phyloP scores from a whole-genome alignment of 2,113 vertebrate species.

The Pongo pygmaeus region DNA sequence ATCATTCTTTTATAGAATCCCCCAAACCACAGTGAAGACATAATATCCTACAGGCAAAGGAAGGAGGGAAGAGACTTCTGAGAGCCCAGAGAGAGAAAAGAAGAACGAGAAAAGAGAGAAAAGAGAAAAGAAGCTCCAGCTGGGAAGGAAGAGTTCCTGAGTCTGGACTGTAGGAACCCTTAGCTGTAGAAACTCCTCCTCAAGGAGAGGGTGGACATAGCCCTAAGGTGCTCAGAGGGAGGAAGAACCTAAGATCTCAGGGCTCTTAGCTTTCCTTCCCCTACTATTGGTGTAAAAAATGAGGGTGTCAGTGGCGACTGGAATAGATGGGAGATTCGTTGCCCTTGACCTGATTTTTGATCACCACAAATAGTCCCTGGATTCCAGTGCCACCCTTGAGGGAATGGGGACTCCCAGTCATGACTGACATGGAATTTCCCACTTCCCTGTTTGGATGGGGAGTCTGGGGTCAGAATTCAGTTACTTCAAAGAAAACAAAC shows the following conservation, averaged over 20 bases:
- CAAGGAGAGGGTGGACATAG: not conserved
- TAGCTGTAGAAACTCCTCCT: not conserved
- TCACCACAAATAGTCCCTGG: not conserved
- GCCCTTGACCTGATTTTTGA: not conserved
- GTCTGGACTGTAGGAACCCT: not conserved
- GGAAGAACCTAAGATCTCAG: not conserved
- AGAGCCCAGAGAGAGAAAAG: not conserved
- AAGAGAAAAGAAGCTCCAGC: not conserved
- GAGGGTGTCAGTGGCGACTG: not conserved
- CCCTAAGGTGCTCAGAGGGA: not conserved
- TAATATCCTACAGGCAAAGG: not conserved
- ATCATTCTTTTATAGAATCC: not conserved
- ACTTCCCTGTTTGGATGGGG: not conserved
- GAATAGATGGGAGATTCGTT: not conserved
- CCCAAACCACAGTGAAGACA: not conserved
- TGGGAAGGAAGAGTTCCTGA: not conserved
- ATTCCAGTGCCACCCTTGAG: not conserved
- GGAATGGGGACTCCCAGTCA: not conserved
- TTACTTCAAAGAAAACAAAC: not conserved
- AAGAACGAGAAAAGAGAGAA: too few relatives aligned
- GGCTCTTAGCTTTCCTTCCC: not conserved
- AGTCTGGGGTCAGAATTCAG: not conserved
- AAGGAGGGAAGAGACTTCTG: not conserved
- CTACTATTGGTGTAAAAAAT: not conserved
- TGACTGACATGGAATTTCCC: conserved; percentile 1